Base-by-base conservation (phyloP, 2,797 vertebrate genomes). In the Lithobates pipiens region DNA sequence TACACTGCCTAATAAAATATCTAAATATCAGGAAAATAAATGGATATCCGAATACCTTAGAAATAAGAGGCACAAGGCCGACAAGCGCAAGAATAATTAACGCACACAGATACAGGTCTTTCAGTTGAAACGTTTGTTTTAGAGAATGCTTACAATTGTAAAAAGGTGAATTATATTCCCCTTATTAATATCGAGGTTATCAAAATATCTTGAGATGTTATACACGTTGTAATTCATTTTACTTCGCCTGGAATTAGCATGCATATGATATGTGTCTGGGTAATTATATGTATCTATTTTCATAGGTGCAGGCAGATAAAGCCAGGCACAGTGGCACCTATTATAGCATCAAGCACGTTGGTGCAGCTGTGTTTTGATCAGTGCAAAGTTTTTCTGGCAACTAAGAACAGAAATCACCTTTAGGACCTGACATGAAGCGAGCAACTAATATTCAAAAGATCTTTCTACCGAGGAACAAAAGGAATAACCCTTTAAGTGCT, bases 351-450 rank as follows among this genome's bases (percentile, higher is more conserved):
- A 89, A 88, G 74, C 32, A 29, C 91, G 91, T 85, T 88, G 78
- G 57, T 88, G 88, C 94, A 95, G 93, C 94, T 95, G 95, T 95
- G 94, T 95, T 95, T 93, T 95, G 95, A 95, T 94, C 91, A 90
- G 90, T 79, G 18, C 88, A 94, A 92, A 91, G 89, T 89, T 88
- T 93, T 89, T 88, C 85, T 94, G 94, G 93, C 93, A 93, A 85
- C 88, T 0, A 0, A 91, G 90, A 90, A 86, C 92, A 91, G 88
- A 93, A 94, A 94, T 92, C 93, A 91, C 93, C 93, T 93, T 90
- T 72, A 82, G 92, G 84, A 81, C 91, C 82, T 94, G 94, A 95
- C 93, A 95, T 90, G 89, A 89, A 36, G 84, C 89, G 86, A 83
- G 5, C 82, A 79, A 93, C 88, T 79, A 90, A 93, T 93, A 95